These are phyloP conservation scores for Epinotia nisella DNA, from an alignment of 2,888 invertebrate genomes.

Conservation along the genomic window DNA sequence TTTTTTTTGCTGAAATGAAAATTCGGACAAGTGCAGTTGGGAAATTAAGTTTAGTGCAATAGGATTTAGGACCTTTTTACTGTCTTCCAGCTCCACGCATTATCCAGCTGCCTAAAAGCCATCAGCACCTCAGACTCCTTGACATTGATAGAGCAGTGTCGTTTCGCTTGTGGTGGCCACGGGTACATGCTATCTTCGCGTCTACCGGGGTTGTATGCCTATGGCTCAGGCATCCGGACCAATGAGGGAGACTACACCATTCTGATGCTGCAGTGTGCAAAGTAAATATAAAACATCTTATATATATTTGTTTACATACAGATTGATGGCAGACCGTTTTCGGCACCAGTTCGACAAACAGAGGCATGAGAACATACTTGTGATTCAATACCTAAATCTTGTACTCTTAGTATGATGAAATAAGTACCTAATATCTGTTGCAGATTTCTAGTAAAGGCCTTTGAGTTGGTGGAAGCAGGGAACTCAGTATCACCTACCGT, in stretches of 20 bases:
- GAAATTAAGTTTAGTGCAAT: too few relatives aligned
- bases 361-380: too few relatives aligned
- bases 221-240: constrained; percentile 94
- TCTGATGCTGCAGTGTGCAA: constrained; percentile 94
- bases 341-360: too few relatives aligned
- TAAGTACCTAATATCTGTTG: constrained; percentile 20
- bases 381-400: too few relatives aligned
- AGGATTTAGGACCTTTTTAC: not conserved
- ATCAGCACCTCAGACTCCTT: constrained; percentile 91
- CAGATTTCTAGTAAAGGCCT: constrained; percentile 90
- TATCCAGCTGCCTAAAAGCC: constrained; percentile 96
- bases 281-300: constrained; percentile 78
- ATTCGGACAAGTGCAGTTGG: too few relatives aligned
- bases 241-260: constrained; percentile 99
- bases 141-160: constrained; percentile 90
- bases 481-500: constrained; percentile 87
- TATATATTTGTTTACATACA: not conserved
- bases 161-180: constrained; percentile 97
- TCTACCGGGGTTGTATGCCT: constrained; percentile 92
- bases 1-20: too few relatives aligned
- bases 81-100: constrained; percentile 90
- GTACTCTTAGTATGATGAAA: too few relatives aligned
- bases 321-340: not conserved
- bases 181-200: constrained; percentile 96
- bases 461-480: constrained; percentile 87